Base-by-base conservation (phyloP, 1,140 invertebrate genomes). In the Drosophila nigromelanica region DNA sequence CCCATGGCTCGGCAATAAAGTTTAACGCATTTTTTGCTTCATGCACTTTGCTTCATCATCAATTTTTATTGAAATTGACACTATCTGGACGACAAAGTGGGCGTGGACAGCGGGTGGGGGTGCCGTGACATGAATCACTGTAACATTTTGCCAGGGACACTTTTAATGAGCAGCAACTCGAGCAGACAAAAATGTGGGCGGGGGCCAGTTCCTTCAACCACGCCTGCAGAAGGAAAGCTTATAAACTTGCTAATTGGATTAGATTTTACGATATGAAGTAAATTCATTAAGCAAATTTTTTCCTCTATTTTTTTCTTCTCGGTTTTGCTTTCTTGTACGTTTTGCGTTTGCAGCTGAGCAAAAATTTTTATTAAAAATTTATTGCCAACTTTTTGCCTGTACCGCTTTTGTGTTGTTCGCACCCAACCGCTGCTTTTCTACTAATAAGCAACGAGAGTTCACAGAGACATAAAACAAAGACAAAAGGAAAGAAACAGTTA, bases 61-160 rank as follows among this genome's bases (percentile, higher is more conserved):
- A 80, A 82, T 89, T 87, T 87, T 87, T 87, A 87, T 87, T 87
- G 82, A 87, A 82, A 87, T 89, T 87, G 82, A 87, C 83, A 82
- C 78, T 86, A 87, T 82, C 81, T 77, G 52, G 50, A 55, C 45
- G 45, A 39, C 12, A 45, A 40, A 60, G 12, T 42, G 56, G 50
- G 33, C 56, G 58, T 33, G n/a, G 30, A 7, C 1, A 14, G 47
- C 12, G 8, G 27, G n/a, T n/a, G 6, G 39, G 39, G 27, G 45
- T 40, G 21, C 50, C 59, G 42, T 18, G 27, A 51, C 61, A 68
- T 72, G 67, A 76, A 87, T 86, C 74, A 56, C 40, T 87, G 68
- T 72, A 61, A 68, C 52, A 85, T 75, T 86, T 69, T 69, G 62
- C 58, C 39, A 54, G 61, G 75, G 76, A 73, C 79, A 76, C 75